These are phyloP conservation scores for Cossypha polioptera DNA, from an alignment of 2,797 vertebrate species.

Conservation along the genomic window DNA sequence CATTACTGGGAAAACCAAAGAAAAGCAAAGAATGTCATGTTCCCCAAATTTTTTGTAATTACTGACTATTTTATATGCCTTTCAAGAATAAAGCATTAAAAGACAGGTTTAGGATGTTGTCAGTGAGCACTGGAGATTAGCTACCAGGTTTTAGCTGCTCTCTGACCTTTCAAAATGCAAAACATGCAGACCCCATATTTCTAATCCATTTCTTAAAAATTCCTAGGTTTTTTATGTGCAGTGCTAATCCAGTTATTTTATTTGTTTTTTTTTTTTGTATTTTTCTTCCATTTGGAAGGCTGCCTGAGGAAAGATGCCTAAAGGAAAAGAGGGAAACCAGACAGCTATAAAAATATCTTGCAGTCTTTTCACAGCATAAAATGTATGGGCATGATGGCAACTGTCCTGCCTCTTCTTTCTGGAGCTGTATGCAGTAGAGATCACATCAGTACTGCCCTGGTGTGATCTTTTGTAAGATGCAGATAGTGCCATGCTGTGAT, in stretches of 20 bases:
- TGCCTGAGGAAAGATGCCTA: not conserved
- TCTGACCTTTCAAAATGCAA: not conserved
- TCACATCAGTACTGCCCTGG: not conserved
- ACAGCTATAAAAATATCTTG: slow-evolving; percentile 2
- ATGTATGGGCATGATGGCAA: not conserved
- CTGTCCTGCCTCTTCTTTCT: not conserved
- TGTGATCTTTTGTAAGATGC: not conserved
- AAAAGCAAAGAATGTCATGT: not conserved
- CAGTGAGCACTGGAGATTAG: not conserved
- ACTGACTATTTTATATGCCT: not conserved
- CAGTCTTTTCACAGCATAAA: not conserved
- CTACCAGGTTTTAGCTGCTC: not conserved
- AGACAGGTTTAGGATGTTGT: not conserved
- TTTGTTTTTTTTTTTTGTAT: not conserved
- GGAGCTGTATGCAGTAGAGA: not conserved
- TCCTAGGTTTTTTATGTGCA: not conserved
- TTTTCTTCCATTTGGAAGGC: slow-evolving; percentile 9
- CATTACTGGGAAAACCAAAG: not conserved
- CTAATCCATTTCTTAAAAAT: not conserved
- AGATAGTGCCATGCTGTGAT: slow-evolving; percentile 6
- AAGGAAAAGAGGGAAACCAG: not conserved
- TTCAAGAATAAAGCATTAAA: not conserved
- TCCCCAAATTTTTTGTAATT: not conserved
- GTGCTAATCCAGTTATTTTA: not conserved
- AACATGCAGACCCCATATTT: not conserved